phyloP scores from a whole-genome alignment of 2,797 vertebrate genomes.

The Chaenodraco wilsoni region DNA sequence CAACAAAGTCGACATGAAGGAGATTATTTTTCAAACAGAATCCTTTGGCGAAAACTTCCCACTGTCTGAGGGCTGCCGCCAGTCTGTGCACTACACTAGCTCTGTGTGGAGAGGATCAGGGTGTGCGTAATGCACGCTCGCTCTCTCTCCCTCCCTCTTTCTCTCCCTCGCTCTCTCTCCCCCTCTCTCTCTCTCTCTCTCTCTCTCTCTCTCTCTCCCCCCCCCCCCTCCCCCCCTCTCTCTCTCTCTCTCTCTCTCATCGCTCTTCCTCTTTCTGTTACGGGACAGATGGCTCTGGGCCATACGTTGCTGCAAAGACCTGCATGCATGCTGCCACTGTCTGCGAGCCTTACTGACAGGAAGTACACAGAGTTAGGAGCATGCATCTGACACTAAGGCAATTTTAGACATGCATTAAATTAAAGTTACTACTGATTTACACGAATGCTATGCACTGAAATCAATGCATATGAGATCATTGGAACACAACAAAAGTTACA shows the following conservation, averaged over 20 bases:
- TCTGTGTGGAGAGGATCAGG: slow-evolving; percentile 72
- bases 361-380: slow-evolving; percentile 57
- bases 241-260: slow-evolving; percentile 10
- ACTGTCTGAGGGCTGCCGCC: slow-evolving; percentile 68
- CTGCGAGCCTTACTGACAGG: slow-evolving; percentile 64
- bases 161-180: neutral
- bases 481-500: too few relatives aligned
- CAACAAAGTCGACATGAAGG: slow-evolving; percentile 88
- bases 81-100: slow-evolving; percentile 71
- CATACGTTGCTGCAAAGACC: too few relatives aligned
- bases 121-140: slow-evolving; percentile 66
- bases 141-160: slow-evolving; percentile 13
- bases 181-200: slow-evolving; percentile 5
- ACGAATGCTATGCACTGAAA: too few relatives aligned
- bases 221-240: too few relatives aligned
- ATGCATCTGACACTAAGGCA: neutral
- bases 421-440: too few relatives aligned
- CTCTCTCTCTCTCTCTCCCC: slow-evolving; percentile 6
- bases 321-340: slow-evolving; percentile 61
- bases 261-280: slow-evolving; percentile 32
- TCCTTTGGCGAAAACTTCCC: slow-evolving; percentile 79
- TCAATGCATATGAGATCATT: too few relatives aligned
- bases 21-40: slow-evolving; percentile 75
- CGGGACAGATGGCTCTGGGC: slow-evolving; percentile 77
- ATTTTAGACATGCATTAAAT: too few relatives aligned